Evolutionary conservation across 2,888 invertebrate species (phyloP), one percentile per base, ranked within the genome.

Genomic region (Meiosimyza platycephala): DNA sequence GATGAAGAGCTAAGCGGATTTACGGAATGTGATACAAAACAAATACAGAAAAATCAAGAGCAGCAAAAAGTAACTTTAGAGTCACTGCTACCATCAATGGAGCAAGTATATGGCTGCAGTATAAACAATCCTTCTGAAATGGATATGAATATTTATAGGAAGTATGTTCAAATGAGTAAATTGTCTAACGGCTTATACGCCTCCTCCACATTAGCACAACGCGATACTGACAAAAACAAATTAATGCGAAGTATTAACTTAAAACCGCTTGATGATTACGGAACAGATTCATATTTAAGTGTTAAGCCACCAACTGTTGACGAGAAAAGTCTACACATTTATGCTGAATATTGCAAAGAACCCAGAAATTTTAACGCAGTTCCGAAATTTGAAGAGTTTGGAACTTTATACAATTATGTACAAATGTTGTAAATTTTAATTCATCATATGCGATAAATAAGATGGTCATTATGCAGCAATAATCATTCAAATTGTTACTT

Each of bases 1-100:
- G 93, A 94, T 78, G 94, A 95, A 77, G 94, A 94, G 59, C 77
- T 84, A 15, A 82, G 84, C 62, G 81, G 84, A 15, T 80, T 81
- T 72, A 80, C 81, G 16, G 81, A 83, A 13, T 82, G 80, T 70
- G 81, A 81, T 18, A 77, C 81, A 12, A 84, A 83, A 16, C 80
- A 79, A 73, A 73, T 78, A n/a, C 83, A 83, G 76, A 76, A 72
- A n/a, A 63, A 77, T 3, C 75, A 79, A 0, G 80, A 81, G 9
- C 80, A 83, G 4, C 57, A 75, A 0, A 71, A 78, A 0, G 72
- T 83, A n/a, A 84, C 84, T 0, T 78, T 87, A 33, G 82, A 83
- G 47, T 80, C 82, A 3, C 64, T 84, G 66, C 70, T 87, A n/a
- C 86, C 86, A 3, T 81, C 85, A 7, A 87, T 87, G 85, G 79